These are phyloP conservation scores for Eupithecia vulgata DNA, from an alignment of 2,888 invertebrate species.

Conservation along the genomic window DNA sequence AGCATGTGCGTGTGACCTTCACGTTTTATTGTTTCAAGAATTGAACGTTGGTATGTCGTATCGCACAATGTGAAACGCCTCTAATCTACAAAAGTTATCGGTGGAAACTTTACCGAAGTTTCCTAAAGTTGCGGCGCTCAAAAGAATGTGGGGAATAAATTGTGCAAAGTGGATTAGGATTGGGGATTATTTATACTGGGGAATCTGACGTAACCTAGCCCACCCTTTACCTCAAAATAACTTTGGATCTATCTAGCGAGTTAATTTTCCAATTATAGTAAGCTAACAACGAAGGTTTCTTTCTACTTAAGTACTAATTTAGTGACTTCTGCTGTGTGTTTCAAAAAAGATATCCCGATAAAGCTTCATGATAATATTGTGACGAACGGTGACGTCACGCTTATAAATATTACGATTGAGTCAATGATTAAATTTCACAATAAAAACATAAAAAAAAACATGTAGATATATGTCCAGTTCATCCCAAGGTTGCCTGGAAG, in stretches of 20 bases:
- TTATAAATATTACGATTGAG: too few species aligned
- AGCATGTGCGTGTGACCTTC: too few species aligned
- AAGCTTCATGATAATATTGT: too few species aligned
- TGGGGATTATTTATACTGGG: constrained; percentile 17
- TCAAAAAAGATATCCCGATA: too few species aligned
- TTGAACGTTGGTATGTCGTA: background rate
- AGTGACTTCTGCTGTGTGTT: too few species aligned
- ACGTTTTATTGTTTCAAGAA: background rate
- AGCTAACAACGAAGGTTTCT: too few species aligned
- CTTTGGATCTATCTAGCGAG: background rate
- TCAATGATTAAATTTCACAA: too few species aligned
- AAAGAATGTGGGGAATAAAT: constrained; percentile 35
- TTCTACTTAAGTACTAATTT: too few species aligned
- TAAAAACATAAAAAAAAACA: too few species aligned
- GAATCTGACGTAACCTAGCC: background rate
- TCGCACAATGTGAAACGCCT: background rate
- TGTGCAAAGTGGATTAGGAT: constrained; percentile 35
- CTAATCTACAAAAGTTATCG: constrained; percentile 34
- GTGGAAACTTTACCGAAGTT: constrained; percentile 28
- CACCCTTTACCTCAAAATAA: background rate
- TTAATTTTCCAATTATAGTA: background rate
- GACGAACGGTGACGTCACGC: too few species aligned
- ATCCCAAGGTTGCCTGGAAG: too few species aligned
- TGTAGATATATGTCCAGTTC: too few species aligned
- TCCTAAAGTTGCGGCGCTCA: constrained; percentile 22